phyloP scores from a whole-genome alignment of 2,888 invertebrate species.

The Cerastis leucographa region DNA sequence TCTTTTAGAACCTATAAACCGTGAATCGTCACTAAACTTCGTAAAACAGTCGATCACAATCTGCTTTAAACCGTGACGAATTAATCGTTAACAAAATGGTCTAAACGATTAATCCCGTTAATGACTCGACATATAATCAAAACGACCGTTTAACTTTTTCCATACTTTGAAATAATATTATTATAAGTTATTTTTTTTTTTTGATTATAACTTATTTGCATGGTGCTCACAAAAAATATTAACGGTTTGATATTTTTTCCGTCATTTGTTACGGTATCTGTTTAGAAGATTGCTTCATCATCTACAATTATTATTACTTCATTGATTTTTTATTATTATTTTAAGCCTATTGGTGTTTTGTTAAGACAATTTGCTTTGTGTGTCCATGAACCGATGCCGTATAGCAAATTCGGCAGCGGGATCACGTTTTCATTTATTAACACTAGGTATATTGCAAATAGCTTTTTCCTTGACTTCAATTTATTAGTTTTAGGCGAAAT shows the following conservation, averaged over 20 bases:
- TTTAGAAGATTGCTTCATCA: constrained; percentile 25
- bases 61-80: constrained; percentile 38
- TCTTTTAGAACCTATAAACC: constrained; percentile 3
- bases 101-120: constrained; percentile 36
- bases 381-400: constrained; percentile 39
- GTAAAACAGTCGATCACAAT: constrained; percentile 3
- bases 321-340: not conserved
- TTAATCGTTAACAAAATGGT: constrained; percentile 32
- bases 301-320: not conserved
- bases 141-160: constrained; percentile 36
- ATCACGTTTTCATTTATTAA: constrained; percentile 41
- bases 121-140: constrained; percentile 30
- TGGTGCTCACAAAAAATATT: not conserved
- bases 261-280: not conserved
- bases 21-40: not conserved
- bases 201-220: not conserved
- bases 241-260: not conserved
- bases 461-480: constrained; percentile 15
- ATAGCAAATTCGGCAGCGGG: constrained; percentile 2
- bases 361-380: constrained; percentile 30
- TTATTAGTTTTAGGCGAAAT: not conserved
- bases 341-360: not conserved
- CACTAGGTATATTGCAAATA: constrained; percentile 15
- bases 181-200: not conserved
- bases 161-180: constrained; percentile 9